Conservation (phyloP, 2,888 invertebrate genomes). For the Acronicta alni region DNA sequence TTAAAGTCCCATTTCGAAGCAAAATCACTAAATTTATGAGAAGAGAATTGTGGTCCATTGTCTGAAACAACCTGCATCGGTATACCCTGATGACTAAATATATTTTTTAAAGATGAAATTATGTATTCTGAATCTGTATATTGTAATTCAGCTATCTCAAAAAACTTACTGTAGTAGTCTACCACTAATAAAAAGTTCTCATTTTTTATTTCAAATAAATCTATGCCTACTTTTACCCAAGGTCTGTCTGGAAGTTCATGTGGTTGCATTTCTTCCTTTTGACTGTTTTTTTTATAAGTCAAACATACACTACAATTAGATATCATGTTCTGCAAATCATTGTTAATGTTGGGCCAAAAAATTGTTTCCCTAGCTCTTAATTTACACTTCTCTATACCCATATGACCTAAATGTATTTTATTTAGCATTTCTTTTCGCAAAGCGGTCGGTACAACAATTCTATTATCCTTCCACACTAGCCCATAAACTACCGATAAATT, state of each 20-base stretch:
- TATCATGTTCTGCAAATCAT: conserved; percentile 32
- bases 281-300: conserved; percentile 15
- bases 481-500: conserved; percentile 27
- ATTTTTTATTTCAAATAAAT: background rate
- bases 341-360: conserved; percentile 46
- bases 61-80: conserved; percentile 35
- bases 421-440: conserved; percentile 31
- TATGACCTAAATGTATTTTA: conserved; percentile 37
- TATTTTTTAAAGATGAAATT: conserved; percentile 34
- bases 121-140: conserved; percentile 6
- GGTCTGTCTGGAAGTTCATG: conserved; percentile 32
- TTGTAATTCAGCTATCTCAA: background rate
- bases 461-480: conserved; percentile 35
- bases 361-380: conserved; percentile 39
- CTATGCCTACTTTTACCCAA: background rate
- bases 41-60: conserved; percentile 36
- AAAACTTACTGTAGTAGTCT: conserved; percentile 5
- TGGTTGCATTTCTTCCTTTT: background rate
- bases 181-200: background rate
- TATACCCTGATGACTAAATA: conserved; percentile 42
- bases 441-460: conserved; percentile 37
- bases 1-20: conserved; percentile 23
- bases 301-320: conserved; percentile 42
- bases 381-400: conserved; percentile 44
- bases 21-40: conserved; percentile 31